A percentile compares a stretch with the other conserved stretches of the same genome.
Conservation (phyloP, 2,888 invertebrate species). For the Rosalia funebris region DNA sequence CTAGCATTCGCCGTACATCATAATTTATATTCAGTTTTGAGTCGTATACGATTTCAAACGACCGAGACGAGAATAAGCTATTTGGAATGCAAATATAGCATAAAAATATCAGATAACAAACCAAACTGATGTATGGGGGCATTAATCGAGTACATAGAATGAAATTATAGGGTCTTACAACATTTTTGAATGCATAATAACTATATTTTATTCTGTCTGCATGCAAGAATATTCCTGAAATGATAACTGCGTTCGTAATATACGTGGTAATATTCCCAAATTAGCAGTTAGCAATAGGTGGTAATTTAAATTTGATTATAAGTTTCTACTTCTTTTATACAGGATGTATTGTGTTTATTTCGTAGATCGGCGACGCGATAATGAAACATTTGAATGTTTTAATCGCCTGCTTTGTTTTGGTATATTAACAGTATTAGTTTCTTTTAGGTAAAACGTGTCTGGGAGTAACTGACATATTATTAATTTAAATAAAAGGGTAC, state of each 20-base stretch:
- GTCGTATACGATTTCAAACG: too few species aligned
- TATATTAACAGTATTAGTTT: too few species aligned
- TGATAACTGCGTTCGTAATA: background rate
- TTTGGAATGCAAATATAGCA: too few species aligned
- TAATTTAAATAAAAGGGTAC: too few species aligned
- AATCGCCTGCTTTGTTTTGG: too few species aligned
- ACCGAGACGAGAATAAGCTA: too few species aligned
- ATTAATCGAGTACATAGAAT: background rate
- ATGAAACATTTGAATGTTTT: too few species aligned
- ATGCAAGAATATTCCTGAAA: constrained; percentile 1
- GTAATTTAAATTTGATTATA: background rate
- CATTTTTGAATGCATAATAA: constrained; percentile 4
- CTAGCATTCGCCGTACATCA: too few species aligned
- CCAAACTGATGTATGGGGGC: background rate
- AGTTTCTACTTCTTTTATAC: too few species aligned
- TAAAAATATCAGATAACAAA: constrained; percentile 7
- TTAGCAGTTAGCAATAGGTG: constrained; percentile 1
- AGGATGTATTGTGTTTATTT: constrained; percentile 8
- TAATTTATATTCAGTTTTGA: too few species aligned
- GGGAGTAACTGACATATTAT: too few species aligned
- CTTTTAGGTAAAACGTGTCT: too few species aligned
- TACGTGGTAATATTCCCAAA: background rate
- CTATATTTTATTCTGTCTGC: constrained; percentile 2
- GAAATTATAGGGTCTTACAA: constrained; percentile 5
- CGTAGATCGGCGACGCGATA: constrained; percentile 3